Percentiles rank a stretch among this genome's conserved stretches.
Conservation (phyloP, 2,797 vertebrate genomes). For the Australoheros facetus region DNA sequence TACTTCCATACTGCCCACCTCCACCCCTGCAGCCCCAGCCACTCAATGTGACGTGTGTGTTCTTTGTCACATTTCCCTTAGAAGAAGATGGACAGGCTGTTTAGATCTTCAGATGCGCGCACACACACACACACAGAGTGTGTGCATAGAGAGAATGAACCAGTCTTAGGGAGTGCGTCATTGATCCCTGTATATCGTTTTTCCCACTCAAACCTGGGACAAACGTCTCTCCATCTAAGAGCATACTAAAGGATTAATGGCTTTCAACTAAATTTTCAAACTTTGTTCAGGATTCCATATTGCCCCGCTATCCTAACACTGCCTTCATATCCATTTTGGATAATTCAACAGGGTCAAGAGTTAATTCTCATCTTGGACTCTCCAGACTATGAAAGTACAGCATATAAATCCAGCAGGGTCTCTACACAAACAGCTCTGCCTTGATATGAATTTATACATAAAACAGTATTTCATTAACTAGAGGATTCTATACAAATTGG, state of each 20-base stretch:
- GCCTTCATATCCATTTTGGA: slow-evolving; percentile 6
- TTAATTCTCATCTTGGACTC: slow-evolving; percentile 11
- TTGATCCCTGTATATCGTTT: not conserved
- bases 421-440: slow-evolving; percentile 33
- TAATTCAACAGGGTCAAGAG: slow-evolving; percentile 25
- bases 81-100: slow-evolving; percentile 49
- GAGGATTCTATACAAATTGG: slow-evolving; percentile 77
- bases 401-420: slow-evolving; percentile 20
- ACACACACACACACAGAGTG: not conserved
- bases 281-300: slow-evolving; percentile 1
- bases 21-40: slow-evolving; percentile 8
- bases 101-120: slow-evolving; percentile 30
- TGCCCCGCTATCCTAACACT: not conserved
- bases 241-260: not conserved
- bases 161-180: slow-evolving; percentile 1
- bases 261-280: slow-evolving; percentile 11
- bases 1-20: slow-evolving; percentile 1
- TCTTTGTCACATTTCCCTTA: slow-evolving; percentile 59
- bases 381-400: slow-evolving; percentile 16
- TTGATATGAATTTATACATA: slow-evolving; percentile 49
- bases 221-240: not conserved
- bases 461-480: slow-evolving; percentile 70
- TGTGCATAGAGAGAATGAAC: not conserved
- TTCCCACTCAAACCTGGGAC: not conserved
- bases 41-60: slow-evolving; percentile 42